Base-by-base conservation (phyloP, 2,797 vertebrate genomes). In the Chloroceryle amazona region DNA sequence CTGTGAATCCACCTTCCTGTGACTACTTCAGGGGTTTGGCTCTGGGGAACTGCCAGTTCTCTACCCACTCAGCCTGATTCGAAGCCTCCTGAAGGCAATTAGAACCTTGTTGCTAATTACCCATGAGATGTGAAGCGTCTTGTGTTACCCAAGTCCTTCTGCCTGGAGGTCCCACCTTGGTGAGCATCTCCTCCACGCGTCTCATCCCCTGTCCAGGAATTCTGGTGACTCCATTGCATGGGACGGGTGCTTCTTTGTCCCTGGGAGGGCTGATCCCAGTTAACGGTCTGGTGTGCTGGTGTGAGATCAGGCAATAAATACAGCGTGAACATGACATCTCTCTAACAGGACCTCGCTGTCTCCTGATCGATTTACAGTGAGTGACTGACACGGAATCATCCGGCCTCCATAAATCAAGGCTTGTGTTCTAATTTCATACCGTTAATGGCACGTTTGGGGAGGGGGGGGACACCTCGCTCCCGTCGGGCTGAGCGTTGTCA, bases 301-400 rank as follows among this genome's bases (percentile, higher is more conserved):
- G 63, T 9, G 81, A 80, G 62, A 83, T 58, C 58, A 67, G 73
- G 42, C 68, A 62, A 62, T 83, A 75, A 89, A 93, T 93, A 75
- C 78, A 58, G 42, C 67, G 26, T 49, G 81, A 86, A 76, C 44
- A 62, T 10, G 63, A 91, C 85, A 75, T 74, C 63, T 47, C 76
- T 58, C 42, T 66, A 83, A 71, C 22, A 83, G 72, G 85, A 89
- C 81, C 91, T 86, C 2, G 6, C 76, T 86, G 78, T 52, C 67
- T 95, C 67, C 85, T 95, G 21, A 75, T 93, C 39, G 25, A 91
- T 86, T 91, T 86, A 82, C 72, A 89, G 89, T 57, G 72, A 82
- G 84, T 86, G 81, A 95, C 37, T 23, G 86, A 67, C 89, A 49
- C 8, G 60, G 89, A 74, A 62, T 39, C 54, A 22, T 75, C 72